Evolutionary conservation across 1,140 invertebrate genomes (phyloP), one percentile per base, ranked within the genome.

Genomic region (Drosophila azteca): DNA sequence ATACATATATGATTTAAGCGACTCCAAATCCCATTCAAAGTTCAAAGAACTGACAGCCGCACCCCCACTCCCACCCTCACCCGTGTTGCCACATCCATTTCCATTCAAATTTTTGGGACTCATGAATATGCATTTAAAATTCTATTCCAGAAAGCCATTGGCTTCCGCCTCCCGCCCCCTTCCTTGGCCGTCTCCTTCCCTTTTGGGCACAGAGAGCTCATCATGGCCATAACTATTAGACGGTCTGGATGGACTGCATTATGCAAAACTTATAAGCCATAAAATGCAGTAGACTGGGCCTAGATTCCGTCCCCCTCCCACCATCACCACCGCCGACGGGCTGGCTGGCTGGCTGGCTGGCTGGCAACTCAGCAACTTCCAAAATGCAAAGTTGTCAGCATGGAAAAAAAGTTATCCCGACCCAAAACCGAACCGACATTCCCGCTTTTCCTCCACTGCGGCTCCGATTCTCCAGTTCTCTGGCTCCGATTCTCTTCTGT

Each of bases 201-300:
- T 48, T 49, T 17, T 53, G 15, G 3, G 15, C 9, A 39, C 41
- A 43, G 26, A 61, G 71, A 61, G 71, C 66, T 70, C 68, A 62
- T 72, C 60, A 74, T 74, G 71, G 70, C 35, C 71, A 65, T 65
- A 74, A 59, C 71, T 74, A 74, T 74, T 74, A 66, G 70, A 73
- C 68, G 66, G 43, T 57, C 63, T 51, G 66, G 39, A 51, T 53
- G 29, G 66, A 70, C 71, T 74, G 71, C 71, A 74, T 74, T 74
- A 74, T 74, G 71, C 71, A 74, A 74, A 74, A 74, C 71, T 74
- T 74, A 65, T 74, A 74, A 65, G 43, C 71, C 71, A 74, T 74
- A 74, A 74, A 74, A 74, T 73, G 71, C 71, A 74, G 60, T 53
- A 71, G 58, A 65, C 70, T 65, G 60, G 52, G 60, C 53, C 70